phyloP scores from a whole-genome alignment of 2,797 vertebrate genomes.

The Ceyx erithaca region DNA sequence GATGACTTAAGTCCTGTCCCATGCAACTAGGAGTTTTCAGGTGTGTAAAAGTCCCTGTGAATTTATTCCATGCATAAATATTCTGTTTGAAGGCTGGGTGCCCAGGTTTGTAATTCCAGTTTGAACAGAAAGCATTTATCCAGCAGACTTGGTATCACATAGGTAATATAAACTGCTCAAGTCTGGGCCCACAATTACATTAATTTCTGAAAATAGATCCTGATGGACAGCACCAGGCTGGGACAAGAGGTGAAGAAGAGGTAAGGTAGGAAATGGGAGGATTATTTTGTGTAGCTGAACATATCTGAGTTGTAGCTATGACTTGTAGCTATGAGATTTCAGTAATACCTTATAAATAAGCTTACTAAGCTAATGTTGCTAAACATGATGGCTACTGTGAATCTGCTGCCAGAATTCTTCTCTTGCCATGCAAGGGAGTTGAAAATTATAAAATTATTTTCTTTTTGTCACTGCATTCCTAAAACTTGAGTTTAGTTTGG shows the following conservation, averaged over 20 bases:
- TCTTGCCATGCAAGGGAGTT: not conserved
- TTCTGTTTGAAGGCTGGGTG: not conserved
- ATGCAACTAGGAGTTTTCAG: not conserved
- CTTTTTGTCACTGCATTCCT: not conserved
- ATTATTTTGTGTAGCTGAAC: not conserved
- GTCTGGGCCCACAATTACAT: rapidly evolving
- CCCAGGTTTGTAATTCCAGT: not conserved
- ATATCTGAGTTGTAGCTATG: not conserved
- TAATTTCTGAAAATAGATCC: not conserved
- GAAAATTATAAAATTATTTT: not conserved
- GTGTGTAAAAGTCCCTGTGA: not conserved
- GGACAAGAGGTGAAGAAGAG: not conserved
- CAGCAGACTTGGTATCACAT: not conserved
- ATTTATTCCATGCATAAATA: not conserved
- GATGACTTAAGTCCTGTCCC: not conserved
- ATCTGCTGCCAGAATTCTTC: not conserved
- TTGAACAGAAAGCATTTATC: not conserved
- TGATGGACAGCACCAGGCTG: not conserved
- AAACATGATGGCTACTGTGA: not conserved
- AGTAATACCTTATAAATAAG: not conserved
- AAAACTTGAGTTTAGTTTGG: not conserved
- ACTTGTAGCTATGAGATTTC: not conserved
- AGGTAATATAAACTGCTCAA: not conserved
- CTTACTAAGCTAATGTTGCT: not conserved
- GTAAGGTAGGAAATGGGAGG: not conserved